phyloP scores from a whole-genome alignment of 1,140 invertebrate genomes.

The Brachionus rotundiformis region DNA sequence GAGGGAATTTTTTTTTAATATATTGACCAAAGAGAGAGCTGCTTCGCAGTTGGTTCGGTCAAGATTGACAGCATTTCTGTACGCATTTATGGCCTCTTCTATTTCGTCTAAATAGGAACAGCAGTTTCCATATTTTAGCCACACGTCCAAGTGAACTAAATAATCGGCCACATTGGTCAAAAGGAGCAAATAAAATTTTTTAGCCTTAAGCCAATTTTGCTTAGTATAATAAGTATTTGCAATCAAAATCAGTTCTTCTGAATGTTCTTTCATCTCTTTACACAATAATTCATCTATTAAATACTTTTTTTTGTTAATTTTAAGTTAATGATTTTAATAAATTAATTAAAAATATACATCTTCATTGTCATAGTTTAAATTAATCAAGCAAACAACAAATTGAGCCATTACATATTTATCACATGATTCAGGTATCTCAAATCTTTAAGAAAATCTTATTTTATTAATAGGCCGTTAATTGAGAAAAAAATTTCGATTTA shows the following conservation, averaged over 20 bases:
- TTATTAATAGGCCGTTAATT: not conserved
- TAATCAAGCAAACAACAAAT: slow-evolving; percentile 21
- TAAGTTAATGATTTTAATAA: not conserved
- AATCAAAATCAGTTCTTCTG: not conserved
- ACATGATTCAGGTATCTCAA: not conserved
- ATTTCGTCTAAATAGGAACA: slow-evolving; percentile 14
- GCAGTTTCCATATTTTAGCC: slow-evolving; percentile 48
- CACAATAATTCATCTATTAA: slow-evolving; percentile 8
- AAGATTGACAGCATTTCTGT: slow-evolving; percentile 38
- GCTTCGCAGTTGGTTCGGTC: slow-evolving; percentile 26
- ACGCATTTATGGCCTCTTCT: slow-evolving; percentile 48
- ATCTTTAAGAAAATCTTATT: not conserved
- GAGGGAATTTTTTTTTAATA: slow-evolving; percentile 34
- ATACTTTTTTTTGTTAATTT: not conserved
- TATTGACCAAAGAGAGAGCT: slow-evolving; percentile 20
- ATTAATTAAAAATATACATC: not conserved
- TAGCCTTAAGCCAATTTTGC: not conserved
- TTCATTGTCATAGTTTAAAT: slow-evolving; percentile 1
- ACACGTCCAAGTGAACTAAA: slow-evolving; percentile 44
- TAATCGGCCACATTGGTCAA: slow-evolving; percentile 24
- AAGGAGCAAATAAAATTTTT: slow-evolving; percentile 7
- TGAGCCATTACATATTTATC: slow-evolving; percentile 4
- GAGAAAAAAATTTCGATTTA: too few species aligned
- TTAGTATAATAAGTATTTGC: slow-evolving; percentile 22
- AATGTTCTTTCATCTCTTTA: not conserved